phyloP scores from a whole-genome alignment of 2,888 invertebrate genomes.

The Mesorhabditis sp. region DNA sequence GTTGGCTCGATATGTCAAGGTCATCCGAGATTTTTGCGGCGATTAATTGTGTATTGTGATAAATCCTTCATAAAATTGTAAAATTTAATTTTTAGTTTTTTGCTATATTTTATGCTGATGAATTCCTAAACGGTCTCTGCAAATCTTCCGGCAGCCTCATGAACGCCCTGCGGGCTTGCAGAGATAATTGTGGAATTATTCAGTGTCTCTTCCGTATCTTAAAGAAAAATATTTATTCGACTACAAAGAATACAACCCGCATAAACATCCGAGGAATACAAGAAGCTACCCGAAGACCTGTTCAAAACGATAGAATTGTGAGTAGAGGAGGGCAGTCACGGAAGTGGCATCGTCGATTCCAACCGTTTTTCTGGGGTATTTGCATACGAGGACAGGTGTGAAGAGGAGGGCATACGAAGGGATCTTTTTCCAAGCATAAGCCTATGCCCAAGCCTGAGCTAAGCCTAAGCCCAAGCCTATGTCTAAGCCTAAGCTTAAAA shows the following conservation, averaged over 20 bases:
- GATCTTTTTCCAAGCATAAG: too few species aligned
- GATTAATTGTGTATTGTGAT: too few species aligned
- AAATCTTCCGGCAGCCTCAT: too few species aligned
- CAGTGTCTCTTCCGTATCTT: not conserved
- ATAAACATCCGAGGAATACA: not conserved
- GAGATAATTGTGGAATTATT: not conserved
- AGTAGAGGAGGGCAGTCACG: conserved; percentile 61
- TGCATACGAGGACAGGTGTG: conserved; percentile 62
- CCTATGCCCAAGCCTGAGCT: too few species aligned
- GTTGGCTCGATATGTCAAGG: too few species aligned
- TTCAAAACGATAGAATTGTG: conserved; percentile 56
- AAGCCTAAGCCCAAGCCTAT: too few species aligned
- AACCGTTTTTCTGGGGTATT: conserved; percentile 60
- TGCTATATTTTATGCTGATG: not conserved
- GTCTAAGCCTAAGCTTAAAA: too few species aligned
- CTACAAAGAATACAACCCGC: not conserved
- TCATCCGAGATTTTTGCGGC: too few species aligned
- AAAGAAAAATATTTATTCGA: not conserved
- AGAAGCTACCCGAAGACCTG: not conserved
- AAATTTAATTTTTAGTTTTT: not conserved
- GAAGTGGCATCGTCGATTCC: conserved; percentile 63
- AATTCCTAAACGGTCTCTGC: not conserved
- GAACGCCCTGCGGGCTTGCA: too few species aligned
- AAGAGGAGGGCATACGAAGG: too few species aligned
- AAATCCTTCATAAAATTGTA: too few species aligned